Conservation (phyloP, 2,888 invertebrate genomes). For the Abrostola tripartita region DNA sequence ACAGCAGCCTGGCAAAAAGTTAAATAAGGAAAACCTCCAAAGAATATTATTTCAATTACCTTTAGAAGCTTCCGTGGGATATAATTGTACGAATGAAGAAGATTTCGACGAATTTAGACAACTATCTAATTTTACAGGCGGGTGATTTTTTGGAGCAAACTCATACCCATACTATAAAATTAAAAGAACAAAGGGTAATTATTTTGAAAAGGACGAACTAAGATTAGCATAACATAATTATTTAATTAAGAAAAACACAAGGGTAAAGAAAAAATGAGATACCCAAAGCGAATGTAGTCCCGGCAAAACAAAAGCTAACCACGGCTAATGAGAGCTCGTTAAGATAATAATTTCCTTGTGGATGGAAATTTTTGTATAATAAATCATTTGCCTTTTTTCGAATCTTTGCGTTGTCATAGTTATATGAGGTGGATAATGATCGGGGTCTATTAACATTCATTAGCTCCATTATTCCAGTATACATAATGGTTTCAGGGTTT, state of each 20-base stretch:
- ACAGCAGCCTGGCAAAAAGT: slow-evolving; percentile 61
- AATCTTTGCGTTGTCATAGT: slow-evolving; percentile 51
- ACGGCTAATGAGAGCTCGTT: slow-evolving; percentile 75
- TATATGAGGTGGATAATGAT: slow-evolving; percentile 35
- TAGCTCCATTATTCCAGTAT: slow-evolving; percentile 13
- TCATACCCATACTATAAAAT: slow-evolving; percentile 24
- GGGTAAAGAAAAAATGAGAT: slow-evolving; percentile 59
- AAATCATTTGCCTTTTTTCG: slow-evolving; percentile 54
- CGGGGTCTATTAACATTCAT: slow-evolving; percentile 26
- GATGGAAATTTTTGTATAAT: slow-evolving; percentile 63
- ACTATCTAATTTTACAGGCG: slow-evolving; percentile 20
- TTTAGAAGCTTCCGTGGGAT: slow-evolving; percentile 53
- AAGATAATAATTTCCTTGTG: slow-evolving; percentile 72
- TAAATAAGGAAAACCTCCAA: slow-evolving; percentile 64
- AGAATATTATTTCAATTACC: slow-evolving; percentile 67
- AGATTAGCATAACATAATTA: slow-evolving; percentile 80
- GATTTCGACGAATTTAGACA: slow-evolving; percentile 12
- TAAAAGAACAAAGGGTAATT: slow-evolving; percentile 58
- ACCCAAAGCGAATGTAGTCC: slow-evolving; percentile 60
- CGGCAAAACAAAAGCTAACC: slow-evolving; percentile 73
- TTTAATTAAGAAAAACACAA: slow-evolving; percentile 67
- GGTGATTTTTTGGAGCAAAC: slow-evolving; percentile 22
- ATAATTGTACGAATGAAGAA: slow-evolving; percentile 34
- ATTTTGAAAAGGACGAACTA: slow-evolving; percentile 59
- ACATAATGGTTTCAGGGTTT: not conserved